Evolutionary conservation across 2,888 invertebrate species (phyloP), one percentile per base, ranked within the genome.

Genomic region (Catocala nupta): DNA sequence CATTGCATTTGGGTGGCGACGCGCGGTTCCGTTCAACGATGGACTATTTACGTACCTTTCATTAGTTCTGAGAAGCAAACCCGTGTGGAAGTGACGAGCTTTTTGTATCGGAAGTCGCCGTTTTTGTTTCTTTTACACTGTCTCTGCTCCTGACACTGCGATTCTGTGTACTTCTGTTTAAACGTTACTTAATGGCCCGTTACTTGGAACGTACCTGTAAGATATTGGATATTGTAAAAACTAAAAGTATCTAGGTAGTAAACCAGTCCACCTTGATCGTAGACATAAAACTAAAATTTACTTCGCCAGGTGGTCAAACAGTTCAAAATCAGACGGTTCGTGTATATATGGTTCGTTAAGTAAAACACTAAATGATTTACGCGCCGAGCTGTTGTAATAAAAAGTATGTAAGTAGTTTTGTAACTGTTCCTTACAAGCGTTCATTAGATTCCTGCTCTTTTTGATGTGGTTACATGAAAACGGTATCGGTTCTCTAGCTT

Each of bases 1-100:
- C 74, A 69, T 68, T 68, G 75, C 76, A 78, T 80, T 80, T 78
- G 73, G 85, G 84, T 82, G 86, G 70, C 84, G 90, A 88, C 87
- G 88, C 89, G 84, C 77, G 80, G 90, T 90, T 91, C 91, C 91
- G 87, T 80, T 83, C 80, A 68, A 68, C 73, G 73, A 73, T 64
- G 66, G 71, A 86, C 92, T 93, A 93, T 94, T 93, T 93, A 88
- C 83, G 93, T 90, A 85, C 84, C 81, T 91, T 92, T 91, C 92
- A 92, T 93, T 92, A 90, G 88, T 93, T 94, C 93, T 82, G 49
- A 85, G 93, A 93, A 93, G 81, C 81, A 77, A 83, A 87, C 84
- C 78, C 80, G 87, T 84, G 88, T 81, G 90, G 90, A 91, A 91
- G 84, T 85, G 83, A 75, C 80, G 79, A 79, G 83, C 87, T 90